These are phyloP conservation scores for Florisuga fusca DNA, from an alignment of 2,797 vertebrate species.

Conservation along the genomic window DNA sequence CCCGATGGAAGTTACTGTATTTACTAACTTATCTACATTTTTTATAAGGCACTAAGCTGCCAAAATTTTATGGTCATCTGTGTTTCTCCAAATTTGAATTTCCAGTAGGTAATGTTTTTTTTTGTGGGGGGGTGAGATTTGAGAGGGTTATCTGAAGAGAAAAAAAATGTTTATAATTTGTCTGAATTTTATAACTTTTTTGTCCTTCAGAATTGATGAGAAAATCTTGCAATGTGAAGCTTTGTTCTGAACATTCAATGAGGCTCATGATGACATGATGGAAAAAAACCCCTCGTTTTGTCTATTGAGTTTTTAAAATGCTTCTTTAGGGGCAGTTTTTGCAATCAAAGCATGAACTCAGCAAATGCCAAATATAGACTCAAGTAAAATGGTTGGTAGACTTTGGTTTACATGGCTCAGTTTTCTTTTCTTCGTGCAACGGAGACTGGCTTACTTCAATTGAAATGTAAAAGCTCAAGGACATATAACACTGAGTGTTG, in stretches of 20 bases:
- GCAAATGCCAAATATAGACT: constrained; percentile 1
- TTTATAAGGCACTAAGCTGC: neutral
- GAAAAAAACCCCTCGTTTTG: neutral
- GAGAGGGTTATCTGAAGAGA: neutral
- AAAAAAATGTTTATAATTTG: neutral
- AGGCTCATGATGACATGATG: neutral
- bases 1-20: neutral
- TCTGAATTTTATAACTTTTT: neutral
- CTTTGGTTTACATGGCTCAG: neutral
- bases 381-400: neutral
- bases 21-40: neutral
- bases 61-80: neutral
- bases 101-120: neutral
- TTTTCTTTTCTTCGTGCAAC: neutral
- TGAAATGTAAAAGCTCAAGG: neutral
- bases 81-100: neutral
- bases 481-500: neutral
- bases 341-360: neutral
- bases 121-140: neutral
- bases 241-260: neutral
- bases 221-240: neutral
- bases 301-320: neutral
- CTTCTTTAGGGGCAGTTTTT: neutral
- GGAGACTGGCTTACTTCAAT: neutral
- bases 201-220: neutral